A percentile compares a stretch with the other conserved stretches of the same genome.
phyloP scores from a whole-genome alignment of 2,888 invertebrate species.

The Eristalis arbustorum region DNA sequence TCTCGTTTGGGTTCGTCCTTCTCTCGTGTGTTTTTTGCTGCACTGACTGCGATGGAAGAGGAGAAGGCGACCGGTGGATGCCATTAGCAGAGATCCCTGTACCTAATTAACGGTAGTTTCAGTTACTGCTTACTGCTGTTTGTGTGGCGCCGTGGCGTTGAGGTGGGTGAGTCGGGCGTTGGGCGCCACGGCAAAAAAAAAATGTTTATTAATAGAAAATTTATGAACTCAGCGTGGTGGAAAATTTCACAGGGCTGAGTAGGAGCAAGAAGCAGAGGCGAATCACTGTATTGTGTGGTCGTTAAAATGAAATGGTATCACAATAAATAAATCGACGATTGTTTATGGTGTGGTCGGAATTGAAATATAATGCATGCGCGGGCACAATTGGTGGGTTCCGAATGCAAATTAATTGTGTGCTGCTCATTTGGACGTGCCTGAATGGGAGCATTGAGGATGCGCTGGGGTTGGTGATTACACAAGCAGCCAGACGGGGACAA shows the following conservation, averaged over 20 bases:
- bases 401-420: conserved; percentile 14
- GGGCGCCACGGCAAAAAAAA: conserved; percentile 19
- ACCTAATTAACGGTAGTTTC: conserved; percentile 70
- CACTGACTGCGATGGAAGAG: background rate
- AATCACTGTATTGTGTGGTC: conserved; percentile 35
- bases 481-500: too few relatives aligned
- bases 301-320: conserved; percentile 29
- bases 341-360: conserved; percentile 34
- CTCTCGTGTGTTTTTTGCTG: conserved; percentile 1
- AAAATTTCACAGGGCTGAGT: background rate
- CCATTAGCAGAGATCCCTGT: conserved; percentile 69
- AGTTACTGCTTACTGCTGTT: conserved; percentile 59
- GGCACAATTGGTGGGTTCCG: background rate
- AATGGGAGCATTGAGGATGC: background rate
- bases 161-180: conserved; percentile 42
- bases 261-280: background rate
- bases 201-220: conserved; percentile 36
- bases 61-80: conserved; percentile 62
- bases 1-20: background rate
- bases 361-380: conserved; percentile 18
- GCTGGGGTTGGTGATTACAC: background rate
- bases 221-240: conserved; percentile 25
- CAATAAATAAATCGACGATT: conserved; percentile 22
- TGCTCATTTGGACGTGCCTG: too few relatives aligned
- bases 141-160: conserved; percentile 39